Conservation (phyloP, 2,888 invertebrate genomes). For the Silvanus unidentatus region DNA sequence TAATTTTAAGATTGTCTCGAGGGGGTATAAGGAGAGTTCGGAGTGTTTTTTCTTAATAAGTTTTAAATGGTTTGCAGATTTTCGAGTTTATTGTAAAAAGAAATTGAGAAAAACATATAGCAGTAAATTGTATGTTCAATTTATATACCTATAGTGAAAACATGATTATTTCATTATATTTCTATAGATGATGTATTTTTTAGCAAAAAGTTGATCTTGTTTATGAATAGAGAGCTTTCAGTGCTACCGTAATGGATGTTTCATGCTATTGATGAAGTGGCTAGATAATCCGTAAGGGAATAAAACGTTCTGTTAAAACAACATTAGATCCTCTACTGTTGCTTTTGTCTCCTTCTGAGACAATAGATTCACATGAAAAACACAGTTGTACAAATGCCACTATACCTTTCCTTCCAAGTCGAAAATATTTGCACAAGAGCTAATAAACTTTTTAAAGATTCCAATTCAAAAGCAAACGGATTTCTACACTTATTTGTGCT, state of each 20-base stretch:
- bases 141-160: no score
- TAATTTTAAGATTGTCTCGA: background rate
- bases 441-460: no score
- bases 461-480: no score
- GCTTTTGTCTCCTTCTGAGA: constrained; percentile 1
- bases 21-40: background rate
- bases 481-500: no score
- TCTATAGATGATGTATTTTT: no score
- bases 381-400: no score
- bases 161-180: no score
- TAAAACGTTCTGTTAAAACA: background rate
- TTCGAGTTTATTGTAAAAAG: background rate
- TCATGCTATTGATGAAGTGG: constrained; percentile 2
- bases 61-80: no score
- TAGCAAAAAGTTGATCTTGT: background rate
- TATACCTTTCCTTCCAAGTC: no score
- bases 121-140: no score
- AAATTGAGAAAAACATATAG: constrained; percentile 3
- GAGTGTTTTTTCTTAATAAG: no score
- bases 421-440: no score
- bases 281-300: background rate
- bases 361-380: background rate
- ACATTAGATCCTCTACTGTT: background rate
- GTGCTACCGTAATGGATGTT: background rate
- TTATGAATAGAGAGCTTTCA: background rate